phyloP scores from a whole-genome alignment of 2,888 invertebrate species.

The Sphinx pinastri region DNA sequence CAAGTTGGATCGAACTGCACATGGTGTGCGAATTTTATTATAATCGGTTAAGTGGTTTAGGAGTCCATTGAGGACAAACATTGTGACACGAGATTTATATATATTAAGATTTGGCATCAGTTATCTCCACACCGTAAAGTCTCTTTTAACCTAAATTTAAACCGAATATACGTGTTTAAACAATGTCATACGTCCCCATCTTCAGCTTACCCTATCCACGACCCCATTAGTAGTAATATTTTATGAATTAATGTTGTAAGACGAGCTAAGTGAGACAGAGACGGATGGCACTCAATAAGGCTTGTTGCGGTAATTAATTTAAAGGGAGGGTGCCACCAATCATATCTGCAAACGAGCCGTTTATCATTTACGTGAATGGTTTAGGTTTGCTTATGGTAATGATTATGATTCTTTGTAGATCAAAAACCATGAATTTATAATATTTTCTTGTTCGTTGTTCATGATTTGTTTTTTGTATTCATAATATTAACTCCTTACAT shows the following conservation, averaged over 20 bases:
- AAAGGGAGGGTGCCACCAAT: slow-evolving; percentile 35
- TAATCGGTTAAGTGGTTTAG: too few relatives aligned
- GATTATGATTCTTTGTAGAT: background rate
- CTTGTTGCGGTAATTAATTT: slow-evolving; percentile 49
- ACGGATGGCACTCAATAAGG: slow-evolving; percentile 45
- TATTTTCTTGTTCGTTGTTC: too few relatives aligned
- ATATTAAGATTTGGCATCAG: too few relatives aligned
- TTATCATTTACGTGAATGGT: slow-evolving; percentile 34
- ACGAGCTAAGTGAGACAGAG: slow-evolving; percentile 41
- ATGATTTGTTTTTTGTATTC: too few relatives aligned
- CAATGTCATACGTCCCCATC: slow-evolving; percentile 2
- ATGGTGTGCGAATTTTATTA: too few relatives aligned
- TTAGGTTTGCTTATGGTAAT: background rate
- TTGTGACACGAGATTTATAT: too few relatives aligned
- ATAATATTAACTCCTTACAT: too few relatives aligned
- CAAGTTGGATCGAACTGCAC: too few relatives aligned
- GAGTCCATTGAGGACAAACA: too few relatives aligned
- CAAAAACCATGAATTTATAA: too few relatives aligned
- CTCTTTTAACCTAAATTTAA: too few relatives aligned
- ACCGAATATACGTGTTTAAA: background rate
- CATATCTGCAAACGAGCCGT: slow-evolving; percentile 42
- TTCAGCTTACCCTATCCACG: slow-evolving; percentile 50
- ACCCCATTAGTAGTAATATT: slow-evolving; percentile 55
- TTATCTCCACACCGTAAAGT: too few relatives aligned
- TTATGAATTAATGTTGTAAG: slow-evolving; percentile 46